Evolutionary conservation across 2,113 vertebrate species (phyloP), one percentile per base, ranked within the genome.

Genomic region (Lipophrys pholis): DNA sequence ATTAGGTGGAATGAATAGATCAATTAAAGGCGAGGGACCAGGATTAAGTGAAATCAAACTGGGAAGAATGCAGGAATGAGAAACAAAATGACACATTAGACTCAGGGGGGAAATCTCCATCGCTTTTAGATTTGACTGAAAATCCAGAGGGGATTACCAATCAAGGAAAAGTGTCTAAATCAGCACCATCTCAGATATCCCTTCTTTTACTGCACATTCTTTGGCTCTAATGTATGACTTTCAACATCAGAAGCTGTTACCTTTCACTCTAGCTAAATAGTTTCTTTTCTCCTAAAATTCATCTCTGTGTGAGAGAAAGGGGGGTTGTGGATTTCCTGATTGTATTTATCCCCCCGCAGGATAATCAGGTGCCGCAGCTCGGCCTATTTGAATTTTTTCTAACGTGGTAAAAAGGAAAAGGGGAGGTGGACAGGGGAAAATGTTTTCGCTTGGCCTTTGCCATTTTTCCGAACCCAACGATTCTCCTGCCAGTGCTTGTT

Each of bases 1-100:
- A 97, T 98, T 97, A 97, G 95, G 94, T 96, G 93, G 94, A 96
- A 97, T 97, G 95, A 98, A 97, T 96, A 96, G 97, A 97, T 98
- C 97, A 98, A 98, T 99, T 99, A 97, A 95, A 95, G 78, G 72
- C 95, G 91, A 96, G 93, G 92, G 50, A 72, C 91, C 84, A 90
- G 94, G 95, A 97, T 97, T 96, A 97, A 95, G 94, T 94, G 94
- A 95, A 96, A 96, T 96, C 94, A 95, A 95, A 96, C 77, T 52
- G 95, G 93, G 94, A 82, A 73, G 61, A 75, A 83, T 69, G 63
- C 17, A 74, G 71, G 59, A 83, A 69, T 64, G 73, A 87, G 70
- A 85, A 86, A 55, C 42, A 82, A 82, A 80, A 83, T 68, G 84
- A 83, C 71, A 82, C 69, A 74, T 64, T 73, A 64, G 35, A 41